Base-by-base conservation (phyloP, 2,888 invertebrate species). In the Acleris laterana region DNA sequence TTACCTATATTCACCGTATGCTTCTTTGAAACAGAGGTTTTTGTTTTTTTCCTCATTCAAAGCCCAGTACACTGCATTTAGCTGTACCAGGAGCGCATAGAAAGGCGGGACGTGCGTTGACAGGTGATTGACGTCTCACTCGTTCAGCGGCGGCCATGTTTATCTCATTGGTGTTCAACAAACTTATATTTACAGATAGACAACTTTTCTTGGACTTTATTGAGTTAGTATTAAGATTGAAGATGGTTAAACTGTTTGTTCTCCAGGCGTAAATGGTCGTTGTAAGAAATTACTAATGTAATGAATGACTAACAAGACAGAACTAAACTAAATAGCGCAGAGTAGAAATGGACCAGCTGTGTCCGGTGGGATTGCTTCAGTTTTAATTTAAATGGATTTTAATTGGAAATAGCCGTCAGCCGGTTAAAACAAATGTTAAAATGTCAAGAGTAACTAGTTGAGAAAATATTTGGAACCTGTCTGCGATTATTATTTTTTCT, bases 51-150 rank as follows among this genome's bases (percentile, higher is more conserved):
- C 16, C 22, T 16, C 69, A 71, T 70, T 77, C 77, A 81, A 81
- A 82, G 81, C 83, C 81, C 81, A 79, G 84, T 83, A 83, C 86
- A 88, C 86, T 85, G 80, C 77, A 72, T 83, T 80, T 75, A 77
- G 75, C 77, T 76, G 83, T 89, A 90, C 90, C 82, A 89, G 88
- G 88, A 88, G 89, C 75, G 83, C 85, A 90, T 87, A 83, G 84
- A 80, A 38, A 83, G 81, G 75, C 83, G 86, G 87, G 88, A 90
- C 87, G 82, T 85, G 51, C 83, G 89, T 79, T 90, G 92, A 93
- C 92, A 90, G 87, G 83, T 92, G 92, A 93, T 92, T 93, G 92
- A 93, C 92, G 79, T 89, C 92, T 93, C 84, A 92, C 92, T 93
- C 88, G 87, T 77, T 79, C 85, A 80, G 79, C 79, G 82, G 81